These are phyloP conservation scores for Galerucella calmariensis DNA, from an alignment of 2,888 invertebrate genomes.

Conservation along the genomic window DNA sequence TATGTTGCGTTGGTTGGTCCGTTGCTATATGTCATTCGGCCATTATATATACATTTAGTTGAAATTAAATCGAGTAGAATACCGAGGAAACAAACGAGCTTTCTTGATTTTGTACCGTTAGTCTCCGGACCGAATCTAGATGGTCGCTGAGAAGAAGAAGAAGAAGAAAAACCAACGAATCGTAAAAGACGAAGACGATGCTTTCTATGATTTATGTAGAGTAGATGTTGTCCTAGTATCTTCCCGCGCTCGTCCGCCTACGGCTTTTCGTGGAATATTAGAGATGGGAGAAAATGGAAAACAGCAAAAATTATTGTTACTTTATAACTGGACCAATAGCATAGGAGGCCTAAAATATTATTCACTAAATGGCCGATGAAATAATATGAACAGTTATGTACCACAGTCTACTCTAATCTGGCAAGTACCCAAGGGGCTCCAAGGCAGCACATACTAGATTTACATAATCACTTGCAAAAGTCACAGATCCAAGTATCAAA, in stretches of 20 bases:
- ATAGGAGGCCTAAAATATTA: no score
- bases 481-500: no score
- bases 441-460: no score
- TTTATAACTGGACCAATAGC: no score
- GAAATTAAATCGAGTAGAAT: constrained; percentile 19
- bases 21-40: constrained; percentile 3
- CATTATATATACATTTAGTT: constrained; percentile 18
- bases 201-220: constrained; percentile 28
- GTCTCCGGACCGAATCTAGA: constrained; percentile 12
- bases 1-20: background rate
- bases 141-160: background rate
- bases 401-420: no score
- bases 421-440: no score
- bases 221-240: background rate
- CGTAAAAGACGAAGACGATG: constrained; percentile 12
- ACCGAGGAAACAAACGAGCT: background rate
- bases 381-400: no score
- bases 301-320: no score
- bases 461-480: no score
- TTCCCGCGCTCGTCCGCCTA: constrained; percentile 15
- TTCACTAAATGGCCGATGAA: no score
- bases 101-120: constrained; percentile 7
- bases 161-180: background rate
- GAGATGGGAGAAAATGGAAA: background rate
- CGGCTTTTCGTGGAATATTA: constrained; percentile 12